A percentile compares a stretch with the other conserved stretches of the same genome.
These are phyloP conservation scores for Rhagonycha lutea DNA, from an alignment of 2,888 invertebrate species.

Conservation along the genomic window DNA sequence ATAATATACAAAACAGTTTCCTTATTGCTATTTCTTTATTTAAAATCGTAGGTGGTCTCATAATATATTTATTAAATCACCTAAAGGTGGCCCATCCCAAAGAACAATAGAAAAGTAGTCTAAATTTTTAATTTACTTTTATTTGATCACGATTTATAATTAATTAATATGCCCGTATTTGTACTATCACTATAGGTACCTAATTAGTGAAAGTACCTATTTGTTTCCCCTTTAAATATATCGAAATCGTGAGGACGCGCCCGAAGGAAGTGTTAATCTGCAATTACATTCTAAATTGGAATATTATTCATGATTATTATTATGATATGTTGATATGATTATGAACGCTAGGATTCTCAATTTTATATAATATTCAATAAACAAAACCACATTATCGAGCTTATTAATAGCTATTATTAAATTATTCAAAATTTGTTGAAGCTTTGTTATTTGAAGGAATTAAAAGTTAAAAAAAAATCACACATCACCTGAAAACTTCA, in stretches of 20 bases:
- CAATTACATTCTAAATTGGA: not conserved
- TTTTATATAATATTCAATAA: not conserved
- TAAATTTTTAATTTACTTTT: not conserved
- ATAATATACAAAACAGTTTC: not conserved
- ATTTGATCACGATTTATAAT: constrained; percentile 3
- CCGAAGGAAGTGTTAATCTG: not conserved
- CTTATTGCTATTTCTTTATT: not conserved
- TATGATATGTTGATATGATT: too few relatives aligned
- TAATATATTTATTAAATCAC: not conserved
- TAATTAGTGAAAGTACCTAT: not conserved
- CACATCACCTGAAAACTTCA: too few relatives aligned
- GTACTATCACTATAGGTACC: not conserved
- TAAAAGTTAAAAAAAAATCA: too few relatives aligned
- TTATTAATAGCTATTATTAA: too few relatives aligned
- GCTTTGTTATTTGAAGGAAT: too few relatives aligned
- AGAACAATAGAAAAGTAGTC: not conserved
- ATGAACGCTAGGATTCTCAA: not conserved
- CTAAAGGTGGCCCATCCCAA: not conserved
- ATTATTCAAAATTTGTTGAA: too few relatives aligned
- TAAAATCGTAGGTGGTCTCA: not conserved
- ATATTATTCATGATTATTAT: not conserved
- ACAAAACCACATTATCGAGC: too few relatives aligned
- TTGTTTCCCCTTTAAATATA: not conserved
- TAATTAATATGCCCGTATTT: not conserved
- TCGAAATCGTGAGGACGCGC: not conserved